These are phyloP conservation scores for human DNA, from an alignment of 2,113 vertebrate genomes.

Conservation along the genomic window GRCh38 chr7:8012001-8012500, in stretches of 20 bases:
- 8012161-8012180: neutral
- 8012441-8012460: too few relatives aligned
- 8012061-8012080: too few relatives aligned
- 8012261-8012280: neutral
- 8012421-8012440: neutral
- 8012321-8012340: neutral
- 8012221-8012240: neutral
- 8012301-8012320: neutral
- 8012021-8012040: too few relatives aligned
- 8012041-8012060: too few relatives aligned
- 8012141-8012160: neutral
- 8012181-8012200: neutral
- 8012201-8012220: neutral
- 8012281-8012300: neutral
- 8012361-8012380: neutral
- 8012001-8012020: too few relatives aligned
- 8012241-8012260: neutral
- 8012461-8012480: too few relatives aligned
- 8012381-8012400: neutral
- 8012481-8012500: too few relatives aligned
- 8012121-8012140: neutral
- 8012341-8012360: neutral
- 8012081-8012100: too few relatives aligned
- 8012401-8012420: neutral
- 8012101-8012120: too few relatives aligned